Evolutionary conservation across 2,888 invertebrate genomes (phyloP).

Genomic region (Celastrina argiolus): DNA sequence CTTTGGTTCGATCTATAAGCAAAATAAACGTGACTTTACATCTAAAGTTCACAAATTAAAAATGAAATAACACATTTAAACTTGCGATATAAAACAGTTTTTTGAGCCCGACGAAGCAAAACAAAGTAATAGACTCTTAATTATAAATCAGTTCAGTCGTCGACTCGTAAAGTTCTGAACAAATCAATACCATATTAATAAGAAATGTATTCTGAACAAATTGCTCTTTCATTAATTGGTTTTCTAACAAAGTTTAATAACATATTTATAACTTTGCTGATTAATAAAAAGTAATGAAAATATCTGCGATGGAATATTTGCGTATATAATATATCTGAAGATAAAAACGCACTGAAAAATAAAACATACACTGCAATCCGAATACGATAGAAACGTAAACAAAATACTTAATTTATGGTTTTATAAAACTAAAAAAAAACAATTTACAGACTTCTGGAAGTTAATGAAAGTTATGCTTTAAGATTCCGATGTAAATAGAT

Average conservation of each 20-base stretch:
- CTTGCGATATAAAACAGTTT: not conserved
- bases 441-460: no score
- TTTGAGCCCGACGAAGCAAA: not conserved
- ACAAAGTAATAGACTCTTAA: slow-evolving; percentile 2
- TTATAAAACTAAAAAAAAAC: no score
- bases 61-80: not conserved
- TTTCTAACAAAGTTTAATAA: not conserved
- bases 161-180: not conserved
- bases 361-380: no score
- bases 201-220: not conserved
- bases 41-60: not conserved
- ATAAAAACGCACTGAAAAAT: no score
- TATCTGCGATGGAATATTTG: no score
- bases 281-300: not conserved
- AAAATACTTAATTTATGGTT: no score
- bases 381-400: no score
- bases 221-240: slow-evolving; percentile 2
- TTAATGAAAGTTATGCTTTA: no score
- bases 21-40: not conserved
- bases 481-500: no score
- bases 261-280: not conserved
- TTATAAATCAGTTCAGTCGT: not conserved
- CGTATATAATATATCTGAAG: no score
- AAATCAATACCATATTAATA: slow-evolving; percentile 11
- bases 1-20: not conserved